These are phyloP conservation scores for Cantharis rufa DNA, from an alignment of 2,888 invertebrate genomes.

Conservation along the genomic window DNA sequence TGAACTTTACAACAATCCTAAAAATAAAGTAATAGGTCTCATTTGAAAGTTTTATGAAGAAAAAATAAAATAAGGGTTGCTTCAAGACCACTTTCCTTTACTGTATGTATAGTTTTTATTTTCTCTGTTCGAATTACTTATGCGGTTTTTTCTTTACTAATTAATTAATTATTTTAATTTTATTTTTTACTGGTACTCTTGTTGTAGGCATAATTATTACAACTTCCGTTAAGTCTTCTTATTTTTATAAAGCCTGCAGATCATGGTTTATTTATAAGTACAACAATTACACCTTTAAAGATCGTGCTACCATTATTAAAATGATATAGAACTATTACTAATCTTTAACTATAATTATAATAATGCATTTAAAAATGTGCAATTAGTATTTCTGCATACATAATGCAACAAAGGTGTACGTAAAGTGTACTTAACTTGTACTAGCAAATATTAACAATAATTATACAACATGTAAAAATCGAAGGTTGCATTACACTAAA, in stretches of 20 bases:
- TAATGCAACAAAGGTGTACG: conserved; percentile 14
- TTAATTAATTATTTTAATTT: too few relatives aligned
- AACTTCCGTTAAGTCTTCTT: background rate
- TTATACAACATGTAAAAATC: conserved; percentile 13
- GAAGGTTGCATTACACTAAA: conserved; percentile 25
- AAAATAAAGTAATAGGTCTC: too few relatives aligned
- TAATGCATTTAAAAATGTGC: conserved; percentile 10
- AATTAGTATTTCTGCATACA: conserved; percentile 13
- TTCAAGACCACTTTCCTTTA: too few relatives aligned
- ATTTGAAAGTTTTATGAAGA: too few relatives aligned
- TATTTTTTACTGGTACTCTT: background rate
- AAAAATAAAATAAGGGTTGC: too few relatives aligned
- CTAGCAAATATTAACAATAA: conserved; percentile 10
- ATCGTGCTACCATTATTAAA: conserved; percentile 8
- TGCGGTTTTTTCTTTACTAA: too few relatives aligned
- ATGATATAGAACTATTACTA: background rate
- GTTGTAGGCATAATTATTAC: background rate
- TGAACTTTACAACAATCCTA: too few relatives aligned
- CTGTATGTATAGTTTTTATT: too few relatives aligned
- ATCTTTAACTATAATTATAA: conserved; percentile 14
- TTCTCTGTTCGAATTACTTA: too few relatives aligned
- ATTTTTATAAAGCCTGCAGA: background rate
- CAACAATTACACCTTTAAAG: background rate
- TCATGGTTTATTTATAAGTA: background rate
- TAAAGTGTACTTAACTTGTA: conserved; percentile 10